Evolutionary conservation across 2,797 vertebrate species (phyloP), one percentile per base, ranked within the genome.

Genomic region (Peromyscus aztecus): DNA sequence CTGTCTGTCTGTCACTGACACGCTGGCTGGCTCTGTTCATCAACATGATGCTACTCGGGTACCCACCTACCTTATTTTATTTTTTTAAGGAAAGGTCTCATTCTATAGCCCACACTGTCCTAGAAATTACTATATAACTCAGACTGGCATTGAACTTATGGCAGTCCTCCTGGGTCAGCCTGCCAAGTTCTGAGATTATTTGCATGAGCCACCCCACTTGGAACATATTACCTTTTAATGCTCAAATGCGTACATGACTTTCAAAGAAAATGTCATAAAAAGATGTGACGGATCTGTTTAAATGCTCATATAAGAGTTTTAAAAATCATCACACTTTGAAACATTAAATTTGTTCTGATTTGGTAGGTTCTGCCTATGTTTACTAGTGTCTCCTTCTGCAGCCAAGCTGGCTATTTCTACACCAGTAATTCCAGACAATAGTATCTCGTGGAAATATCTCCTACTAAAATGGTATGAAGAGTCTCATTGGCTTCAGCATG

Each of bases 301-400:
- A 81, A 76, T 87, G 40, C 8, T 31, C 49, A 94, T 93, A 89
- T 34, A 94, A 80, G 57, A 55, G 49, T 96, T 92, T 95, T 57
- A 29, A 86, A 94, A 69, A 46, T 81, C 19, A 81, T 87, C 49
- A 82, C n/a, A 34, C 11, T 89, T 49, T 46, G 29, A 77, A 86
- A 89, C 59, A 61, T 81, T 81, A 37, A 46, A 17, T 88, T 78
- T 81, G 34, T 91, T 55, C 27, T 77, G 67, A 80, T 73, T 85
- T 49, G 31, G 16, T 27, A 46, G 59, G 52, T 69, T 90, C 73
- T 69, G 46, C 49, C n/a, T 52, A 2, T 34, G 55, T 89, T 95
- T 90, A 57, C 76, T 40, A 80, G 29, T 37, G 46, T 52, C 55
- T 95, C 43, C 43, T 94, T 88, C 24, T 93, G 65, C 21, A 82